Conservation (phyloP, 2,113 vertebrate genomes). For the Oceanites oceanicus region DNA sequence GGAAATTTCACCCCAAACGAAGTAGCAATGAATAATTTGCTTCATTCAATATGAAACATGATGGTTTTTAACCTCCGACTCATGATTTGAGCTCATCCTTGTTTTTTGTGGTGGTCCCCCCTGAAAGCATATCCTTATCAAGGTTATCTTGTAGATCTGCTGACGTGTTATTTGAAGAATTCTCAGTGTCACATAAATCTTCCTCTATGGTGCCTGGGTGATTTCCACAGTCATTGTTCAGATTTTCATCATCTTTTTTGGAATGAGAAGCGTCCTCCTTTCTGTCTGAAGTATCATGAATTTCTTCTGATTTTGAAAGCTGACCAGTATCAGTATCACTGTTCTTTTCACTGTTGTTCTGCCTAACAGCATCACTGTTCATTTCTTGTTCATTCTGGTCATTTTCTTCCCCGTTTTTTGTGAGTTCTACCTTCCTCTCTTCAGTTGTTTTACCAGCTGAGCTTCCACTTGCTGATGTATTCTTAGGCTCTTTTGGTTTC, state of each 20-base stretch:
- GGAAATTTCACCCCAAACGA: constrained; percentile 34
- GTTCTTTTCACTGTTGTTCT: constrained; percentile 24
- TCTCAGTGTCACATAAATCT: constrained; percentile 7
- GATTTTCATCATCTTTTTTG: constrained; percentile 39
- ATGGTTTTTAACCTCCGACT: neutral
- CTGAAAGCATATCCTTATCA: neutral
- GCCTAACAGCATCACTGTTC: neutral
- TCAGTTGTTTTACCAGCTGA: constrained; percentile 56
- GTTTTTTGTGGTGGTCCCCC: neutral
- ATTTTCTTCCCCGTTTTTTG: constrained; percentile 40
- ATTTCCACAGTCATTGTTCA: constrained; percentile 22
- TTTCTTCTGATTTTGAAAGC: constrained; percentile 37
- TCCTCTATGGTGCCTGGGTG: neutral
- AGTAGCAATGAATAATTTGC: neutral
- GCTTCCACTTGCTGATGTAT: neutral
- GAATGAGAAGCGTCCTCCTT: neutral
- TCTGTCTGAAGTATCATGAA: neutral
- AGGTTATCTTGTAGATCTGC: neutral
- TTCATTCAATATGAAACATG: constrained; percentile 18
- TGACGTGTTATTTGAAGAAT: neutral
- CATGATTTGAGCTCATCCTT: constrained; percentile 36
- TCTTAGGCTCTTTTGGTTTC: constrained; percentile 66
- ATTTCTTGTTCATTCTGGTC: neutral
- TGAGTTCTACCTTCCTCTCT: constrained; percentile 60
- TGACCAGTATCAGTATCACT: neutral